Evolutionary conservation across 2,888 invertebrate species (phyloP), one percentile per base, ranked within the genome.

Genomic region (Margaritifera margaritifera): DNA sequence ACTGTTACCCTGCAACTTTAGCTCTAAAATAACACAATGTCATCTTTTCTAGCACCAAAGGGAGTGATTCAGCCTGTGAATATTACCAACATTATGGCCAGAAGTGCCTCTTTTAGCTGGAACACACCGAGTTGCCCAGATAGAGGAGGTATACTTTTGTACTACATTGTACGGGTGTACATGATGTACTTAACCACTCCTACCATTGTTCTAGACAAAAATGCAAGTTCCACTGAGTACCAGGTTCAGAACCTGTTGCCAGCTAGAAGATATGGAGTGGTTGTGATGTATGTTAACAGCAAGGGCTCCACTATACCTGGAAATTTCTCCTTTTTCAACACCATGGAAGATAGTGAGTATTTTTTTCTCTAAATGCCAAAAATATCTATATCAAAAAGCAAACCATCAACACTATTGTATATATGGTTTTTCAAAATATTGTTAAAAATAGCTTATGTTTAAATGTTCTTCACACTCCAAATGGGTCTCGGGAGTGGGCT

Each of bases 211-310:
- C 56, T 58, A 15, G 50, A 27, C 20, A 50, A 56, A 19, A 55
- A 58, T 8, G 66, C 68, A 6, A 63, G 61, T 55, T 50, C 25
- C 6, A 54, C 54, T 3, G 51, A 62, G 22, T 54, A 55, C 42
- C 58, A 59, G 18, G 24, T 71, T 1, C 60, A 62, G 27, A 22
- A 64, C 11, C 68, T 86, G 11, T 62, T 56, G 8, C 81, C 87
- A 0, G 84, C 75, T 68, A 83, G 74, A 1, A 51, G 11, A 1
- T 87, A 88, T 74, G 66, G 68, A 18, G 68, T 84, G 6, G 64
- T 55, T 6, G 77, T 87, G 6, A 64, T 67, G 5, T 86, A 81
- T 73, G 78, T 80, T 57, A 88, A 88, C 74, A 68, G 52, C 1
- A 62, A 59, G 2, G 84, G 80, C 18, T 56, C 22, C 0, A 80